Conservation (phyloP, 2,888 invertebrate genomes). For the Clostera curtula region DNA sequence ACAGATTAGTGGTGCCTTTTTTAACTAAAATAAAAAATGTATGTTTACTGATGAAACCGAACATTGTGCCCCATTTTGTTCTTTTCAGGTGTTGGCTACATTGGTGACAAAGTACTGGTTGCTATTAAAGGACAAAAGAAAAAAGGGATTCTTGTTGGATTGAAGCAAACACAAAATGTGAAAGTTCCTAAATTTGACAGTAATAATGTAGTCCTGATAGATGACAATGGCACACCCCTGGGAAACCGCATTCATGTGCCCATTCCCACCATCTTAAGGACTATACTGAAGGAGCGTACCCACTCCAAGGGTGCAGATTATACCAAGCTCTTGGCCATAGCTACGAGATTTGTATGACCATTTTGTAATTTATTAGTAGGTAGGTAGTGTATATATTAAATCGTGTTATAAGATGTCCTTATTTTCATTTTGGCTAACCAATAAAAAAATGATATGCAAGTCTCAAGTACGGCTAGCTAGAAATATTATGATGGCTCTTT, state of each 20-base stretch:
- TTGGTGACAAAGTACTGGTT: slow-evolving; percentile 91
- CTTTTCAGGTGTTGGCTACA: slow-evolving; percentile 62
- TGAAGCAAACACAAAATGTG: slow-evolving; percentile 86
- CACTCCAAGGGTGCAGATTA: slow-evolving; percentile 90
- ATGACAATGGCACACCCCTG: slow-evolving; percentile 94
- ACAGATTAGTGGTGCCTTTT: no score
- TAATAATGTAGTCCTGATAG: slow-evolving; percentile 96
- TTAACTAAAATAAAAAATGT: no score
- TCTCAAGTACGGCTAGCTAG: no score
- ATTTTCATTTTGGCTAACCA: no score
- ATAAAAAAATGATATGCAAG: no score
- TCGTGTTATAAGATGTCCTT: slow-evolving; percentile 7
- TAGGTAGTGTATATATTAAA: slow-evolving; percentile 33
- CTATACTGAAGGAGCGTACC: slow-evolving; percentile 87
- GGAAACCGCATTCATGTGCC: slow-evolving; percentile 97
- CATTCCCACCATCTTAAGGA: slow-evolving; percentile 91
- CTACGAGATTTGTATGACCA: slow-evolving; percentile 86
- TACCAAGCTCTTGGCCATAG: slow-evolving; percentile 93
- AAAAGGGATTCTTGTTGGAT: slow-evolving; percentile 86
- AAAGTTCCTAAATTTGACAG: slow-evolving; percentile 94
- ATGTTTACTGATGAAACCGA: no score
- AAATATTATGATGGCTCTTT: no score
- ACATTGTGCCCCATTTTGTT: neutral
- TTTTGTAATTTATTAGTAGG: slow-evolving; percentile 10
- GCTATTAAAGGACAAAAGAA: slow-evolving; percentile 97